Evolutionary conservation across 1,140 invertebrate genomes (phyloP), one percentile per base, ranked within the genome.

Genomic region (Procambarus clarkii): DNA sequence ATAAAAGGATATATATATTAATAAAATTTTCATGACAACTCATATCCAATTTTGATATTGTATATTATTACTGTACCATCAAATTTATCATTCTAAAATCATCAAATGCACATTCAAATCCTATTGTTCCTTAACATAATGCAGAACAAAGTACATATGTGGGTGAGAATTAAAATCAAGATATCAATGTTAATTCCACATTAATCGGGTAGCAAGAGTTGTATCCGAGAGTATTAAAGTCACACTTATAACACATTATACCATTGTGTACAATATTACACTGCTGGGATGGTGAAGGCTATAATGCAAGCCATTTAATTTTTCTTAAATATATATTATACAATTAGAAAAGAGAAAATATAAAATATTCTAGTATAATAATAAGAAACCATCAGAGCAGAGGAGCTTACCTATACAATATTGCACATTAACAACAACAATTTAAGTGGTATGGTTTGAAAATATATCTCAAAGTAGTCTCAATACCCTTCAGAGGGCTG

Each of bases 401-500:
- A 74, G 24, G 69, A 74, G 69, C 21, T 74, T 74, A 74, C 24
- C 69, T 74, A 74, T 24, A 74, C 24, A 74, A 74, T 34, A 74
- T 34, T 74, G 21, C 69, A 74, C 69, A 74, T 24, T 74, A 74
- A 74, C 69, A 34, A 21, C 69, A 34, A 74, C 69, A 74, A 74
- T 74, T 74, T 74, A 74, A 74, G 69, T 44, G 58, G 81, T 83
- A 83, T 64, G 81, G 81, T 69, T 54, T 69, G 81, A 83, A 83
- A 83, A 83, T 83, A 83, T 83, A 64, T 83, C 81, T 83, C 81
- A 21, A 60, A 83, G 24, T 83, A 83, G 81, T 83, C 81, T 83
- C 81, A 69, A 64, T 45, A 34, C 81, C 81, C 81, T 13, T 60
- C 18, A 69, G 69, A 64, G 58, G 81, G 60, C 81, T 64, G 60